Conservation (phyloP, 2,888 invertebrate genomes). For the Hirtodrosophila duncani region DNA sequence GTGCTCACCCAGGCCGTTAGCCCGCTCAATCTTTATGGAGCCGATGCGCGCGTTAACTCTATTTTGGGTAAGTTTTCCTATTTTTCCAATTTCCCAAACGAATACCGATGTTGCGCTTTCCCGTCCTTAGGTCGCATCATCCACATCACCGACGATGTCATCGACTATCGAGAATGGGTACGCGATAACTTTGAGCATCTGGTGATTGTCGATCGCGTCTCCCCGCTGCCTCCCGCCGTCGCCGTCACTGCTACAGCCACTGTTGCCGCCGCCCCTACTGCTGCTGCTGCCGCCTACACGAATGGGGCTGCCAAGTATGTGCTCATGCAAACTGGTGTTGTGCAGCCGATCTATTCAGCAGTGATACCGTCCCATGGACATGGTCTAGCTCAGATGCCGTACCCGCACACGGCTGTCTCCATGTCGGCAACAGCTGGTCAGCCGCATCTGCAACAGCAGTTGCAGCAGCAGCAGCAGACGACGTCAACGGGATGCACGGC, state of each 20-base stretch:
- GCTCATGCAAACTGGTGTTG: slow-evolving; percentile 62
- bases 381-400: slow-evolving; percentile 12
- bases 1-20: slow-evolving; percentile 88
- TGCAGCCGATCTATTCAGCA: slow-evolving; percentile 60
- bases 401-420: slow-evolving; percentile 48
- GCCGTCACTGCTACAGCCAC: slow-evolving; percentile 10
- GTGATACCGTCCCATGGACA: slow-evolving; percentile 49
- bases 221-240: slow-evolving; percentile 52
- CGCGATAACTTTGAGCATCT: slow-evolving; percentile 77
- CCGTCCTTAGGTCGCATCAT: slow-evolving; percentile 86
- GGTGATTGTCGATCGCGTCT: slow-evolving; percentile 68
- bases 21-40: slow-evolving; percentile 79
- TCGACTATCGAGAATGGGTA: slow-evolving; percentile 81
- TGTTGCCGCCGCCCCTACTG: slow-evolving; percentile 4
- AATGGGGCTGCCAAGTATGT: slow-evolving; percentile 66
- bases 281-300: slow-evolving; percentile 37
- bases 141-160: slow-evolving; percentile 95
- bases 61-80: slow-evolving; percentile 81
- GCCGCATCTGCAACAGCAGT: slow-evolving; percentile 15
- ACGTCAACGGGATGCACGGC: too few relatives aligned
- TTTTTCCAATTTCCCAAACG: not conserved
- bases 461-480: slow-evolving; percentile 36
- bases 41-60: slow-evolving; percentile 81
- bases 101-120: not conserved
- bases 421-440: too few relatives aligned